Percentiles rank a stretch among this genome's conserved stretches.
These are phyloP conservation scores for Drosophila prostipennis DNA, from an alignment of 2,888 invertebrate species.

Conservation along the genomic window DNA sequence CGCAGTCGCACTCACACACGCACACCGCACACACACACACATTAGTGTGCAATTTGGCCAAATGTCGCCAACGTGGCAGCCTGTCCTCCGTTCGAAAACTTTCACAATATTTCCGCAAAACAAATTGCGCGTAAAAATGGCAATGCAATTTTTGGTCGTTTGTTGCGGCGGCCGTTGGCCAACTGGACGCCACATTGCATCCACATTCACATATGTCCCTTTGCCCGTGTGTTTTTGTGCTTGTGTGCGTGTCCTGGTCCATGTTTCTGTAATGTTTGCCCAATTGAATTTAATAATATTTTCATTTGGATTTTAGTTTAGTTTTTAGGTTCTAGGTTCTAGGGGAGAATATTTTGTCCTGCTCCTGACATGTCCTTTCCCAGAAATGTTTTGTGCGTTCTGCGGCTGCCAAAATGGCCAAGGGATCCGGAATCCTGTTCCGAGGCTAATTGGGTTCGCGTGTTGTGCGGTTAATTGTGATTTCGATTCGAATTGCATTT, in stretches of 20 bases:
- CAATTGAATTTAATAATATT: constrained; percentile 82
- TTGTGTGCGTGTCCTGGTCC: constrained; percentile 51
- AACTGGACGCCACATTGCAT: constrained; percentile 80
- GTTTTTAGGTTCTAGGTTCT: constrained; percentile 62
- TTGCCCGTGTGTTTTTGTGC: too few relatives aligned
- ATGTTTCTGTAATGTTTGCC: constrained; percentile 78
- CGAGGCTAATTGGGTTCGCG: constrained; percentile 46
- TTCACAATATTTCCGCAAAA: constrained; percentile 77
- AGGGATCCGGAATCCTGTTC: constrained; percentile 47
- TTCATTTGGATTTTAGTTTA: constrained; percentile 80
- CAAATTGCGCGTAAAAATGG: constrained; percentile 79
- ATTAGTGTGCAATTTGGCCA: constrained; percentile 78
- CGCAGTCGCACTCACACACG: background rate
- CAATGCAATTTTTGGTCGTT: constrained; percentile 80
- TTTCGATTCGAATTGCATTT: constrained; percentile 19
- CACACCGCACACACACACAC: constrained; percentile 26
- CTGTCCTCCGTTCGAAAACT: constrained; percentile 65
- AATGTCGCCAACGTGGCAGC: constrained; percentile 77
- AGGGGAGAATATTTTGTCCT: too few relatives aligned
- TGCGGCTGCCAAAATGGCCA: constrained; percentile 64
- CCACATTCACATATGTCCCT: constrained; percentile 55
- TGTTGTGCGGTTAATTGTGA: constrained; percentile 42
- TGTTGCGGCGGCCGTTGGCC: constrained; percentile 79
- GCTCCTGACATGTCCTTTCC: constrained; percentile 37
- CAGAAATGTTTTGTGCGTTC: constrained; percentile 69